A percentile compares a stretch with the other conserved stretches of the same genome.
Conservation (phyloP, 2,797 vertebrate species). For the Sebastes oblongus region DNA sequence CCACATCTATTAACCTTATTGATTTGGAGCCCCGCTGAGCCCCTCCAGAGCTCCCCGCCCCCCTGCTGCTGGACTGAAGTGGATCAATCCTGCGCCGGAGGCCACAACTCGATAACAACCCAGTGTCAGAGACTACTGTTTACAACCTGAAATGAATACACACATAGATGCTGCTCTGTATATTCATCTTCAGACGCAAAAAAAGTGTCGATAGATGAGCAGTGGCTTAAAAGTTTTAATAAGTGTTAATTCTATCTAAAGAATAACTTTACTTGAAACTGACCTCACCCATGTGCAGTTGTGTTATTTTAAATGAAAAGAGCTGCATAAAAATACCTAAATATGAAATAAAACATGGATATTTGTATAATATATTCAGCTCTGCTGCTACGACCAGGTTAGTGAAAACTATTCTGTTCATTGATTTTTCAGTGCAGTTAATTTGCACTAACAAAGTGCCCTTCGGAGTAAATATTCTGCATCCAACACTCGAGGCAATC, state of each 20-base stretch:
- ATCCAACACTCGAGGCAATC: conserved; percentile 75
- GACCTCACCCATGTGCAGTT: neutral
- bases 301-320: neutral
- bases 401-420: conserved; percentile 33
- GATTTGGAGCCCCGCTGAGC: conserved; percentile 91
- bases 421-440: conserved; percentile 65
- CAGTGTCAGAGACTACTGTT: conserved; percentile 85
- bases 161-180: conserved; percentile 64
- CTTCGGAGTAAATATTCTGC: conserved; percentile 73
- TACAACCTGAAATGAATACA: conserved; percentile 88
- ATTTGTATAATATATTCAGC: neutral
- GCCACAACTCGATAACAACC: conserved; percentile 92
- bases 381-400: neutral
- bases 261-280: neutral
- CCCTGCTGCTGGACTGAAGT: conserved; percentile 91
- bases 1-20: conserved; percentile 98
- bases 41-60: conserved; percentile 89
- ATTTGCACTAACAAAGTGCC: conserved; percentile 80
- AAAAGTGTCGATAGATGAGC: neutral
- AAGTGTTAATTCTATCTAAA: neutral
- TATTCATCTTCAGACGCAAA: conserved; percentile 26
- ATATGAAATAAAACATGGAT: neutral
- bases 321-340: neutral
- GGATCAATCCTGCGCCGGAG: conserved; percentile 92
- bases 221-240: conserved; percentile 13